Percentiles rank a stretch among this genome's conserved stretches.
These are phyloP conservation scores for Exephanes ischioxanthus DNA, from an alignment of 2,888 invertebrate genomes.

Conservation along the genomic window DNA sequence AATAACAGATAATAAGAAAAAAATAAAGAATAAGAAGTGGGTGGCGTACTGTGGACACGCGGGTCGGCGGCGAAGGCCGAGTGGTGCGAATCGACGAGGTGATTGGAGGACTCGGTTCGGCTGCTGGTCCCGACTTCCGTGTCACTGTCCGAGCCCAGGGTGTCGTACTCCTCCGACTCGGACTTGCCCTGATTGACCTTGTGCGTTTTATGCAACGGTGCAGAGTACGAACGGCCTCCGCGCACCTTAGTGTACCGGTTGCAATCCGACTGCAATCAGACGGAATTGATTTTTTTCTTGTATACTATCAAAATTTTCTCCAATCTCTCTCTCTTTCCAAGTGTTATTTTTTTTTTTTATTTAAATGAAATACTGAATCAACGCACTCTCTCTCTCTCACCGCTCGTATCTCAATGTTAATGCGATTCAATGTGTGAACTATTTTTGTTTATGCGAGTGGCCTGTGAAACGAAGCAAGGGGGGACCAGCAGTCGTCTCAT, in stretches of 20 bases:
- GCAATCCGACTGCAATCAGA: slow-evolving; percentile 85
- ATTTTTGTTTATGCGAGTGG: slow-evolving; percentile 50
- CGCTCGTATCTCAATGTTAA: slow-evolving; percentile 28
- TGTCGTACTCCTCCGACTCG: slow-evolving; percentile 87
- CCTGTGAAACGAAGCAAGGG: slow-evolving; percentile 81
- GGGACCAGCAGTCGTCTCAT: slow-evolving; percentile 83
- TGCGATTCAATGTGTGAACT: slow-evolving; percentile 59
- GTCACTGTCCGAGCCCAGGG: slow-evolving; percentile 87
- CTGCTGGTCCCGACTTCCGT: slow-evolving; percentile 85
- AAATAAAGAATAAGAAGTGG: slow-evolving; percentile 57
- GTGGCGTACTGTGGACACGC: slow-evolving; percentile 84
- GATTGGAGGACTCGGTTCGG: slow-evolving; percentile 86
- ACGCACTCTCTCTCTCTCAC: slow-evolving; percentile 35
- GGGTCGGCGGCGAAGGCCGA: slow-evolving; percentile 84
- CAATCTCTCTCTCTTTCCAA: slow-evolving; percentile 46
- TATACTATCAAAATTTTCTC: slow-evolving; percentile 27
- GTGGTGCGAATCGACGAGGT: slow-evolving; percentile 85
- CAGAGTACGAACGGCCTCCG: slow-evolving; percentile 85
- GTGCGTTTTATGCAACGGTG: slow-evolving; percentile 84
- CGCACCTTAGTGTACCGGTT: slow-evolving; percentile 85
- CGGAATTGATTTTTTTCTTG: slow-evolving; percentile 78
- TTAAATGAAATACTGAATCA: slow-evolving; percentile 10
- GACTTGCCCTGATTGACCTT: slow-evolving; percentile 95
- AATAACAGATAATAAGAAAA: slow-evolving; percentile 28
- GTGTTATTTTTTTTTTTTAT: slow-evolving; percentile 30